Conservation (phyloP, 2,797 vertebrate genomes). For the Helostoma temminkii region DNA sequence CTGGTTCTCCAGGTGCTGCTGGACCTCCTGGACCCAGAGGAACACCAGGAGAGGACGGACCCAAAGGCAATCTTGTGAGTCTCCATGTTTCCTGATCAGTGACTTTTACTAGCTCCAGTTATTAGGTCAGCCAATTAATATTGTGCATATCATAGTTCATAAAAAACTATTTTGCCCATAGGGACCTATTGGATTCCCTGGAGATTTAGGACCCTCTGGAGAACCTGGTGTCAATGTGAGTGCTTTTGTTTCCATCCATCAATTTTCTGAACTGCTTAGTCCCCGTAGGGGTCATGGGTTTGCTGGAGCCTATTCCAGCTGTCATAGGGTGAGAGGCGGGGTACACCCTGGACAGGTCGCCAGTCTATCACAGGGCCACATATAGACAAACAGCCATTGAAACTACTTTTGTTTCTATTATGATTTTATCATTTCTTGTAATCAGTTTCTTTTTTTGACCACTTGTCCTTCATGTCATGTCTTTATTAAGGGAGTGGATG, state of each 20-base stretch:
- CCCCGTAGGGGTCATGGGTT: no score
- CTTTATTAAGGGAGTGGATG: constrained; percentile 87
- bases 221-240: constrained; percentile 89
- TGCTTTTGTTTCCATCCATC: constrained; percentile 5
- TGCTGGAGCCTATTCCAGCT: no score
- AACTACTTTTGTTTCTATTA: no score
- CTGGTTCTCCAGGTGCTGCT: constrained; percentile 86
- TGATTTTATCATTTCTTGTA: background rate
- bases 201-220: constrained; percentile 89
- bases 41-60: constrained; percentile 90
- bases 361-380: no score
- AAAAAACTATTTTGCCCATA: constrained; percentile 50
- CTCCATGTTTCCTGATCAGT: constrained; percentile 17
- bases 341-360: no score
- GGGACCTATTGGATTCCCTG: constrained; percentile 92
- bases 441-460: background rate
- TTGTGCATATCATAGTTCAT: background rate
- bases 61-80: constrained; percentile 91
- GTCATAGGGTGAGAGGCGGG: no score
- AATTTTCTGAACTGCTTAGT: no score
- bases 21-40: constrained; percentile 92
- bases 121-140: constrained; percentile 21
- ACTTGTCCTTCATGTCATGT: constrained; percentile 8
- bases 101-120: constrained; percentile 31
- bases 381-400: no score